Evolutionary conservation across 1,140 invertebrate species (phyloP).

Genomic region (Nymphalis io): DNA sequence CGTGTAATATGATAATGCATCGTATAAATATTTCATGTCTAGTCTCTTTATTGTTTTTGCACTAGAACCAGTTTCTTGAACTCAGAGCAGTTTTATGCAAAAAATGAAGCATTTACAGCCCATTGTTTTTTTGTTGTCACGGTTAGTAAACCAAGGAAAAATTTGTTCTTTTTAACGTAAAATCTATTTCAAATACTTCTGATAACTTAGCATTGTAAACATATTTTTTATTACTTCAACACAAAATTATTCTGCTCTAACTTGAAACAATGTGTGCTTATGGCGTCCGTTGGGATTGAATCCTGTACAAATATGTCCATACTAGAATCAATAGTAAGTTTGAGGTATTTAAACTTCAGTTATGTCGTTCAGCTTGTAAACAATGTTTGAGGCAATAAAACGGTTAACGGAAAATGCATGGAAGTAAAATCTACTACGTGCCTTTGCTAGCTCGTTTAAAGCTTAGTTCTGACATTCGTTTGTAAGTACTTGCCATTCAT

Average conservation of each 20-base stretch:
- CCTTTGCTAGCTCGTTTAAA: conserved; percentile 60
- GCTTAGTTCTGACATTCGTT: conserved; percentile 61
- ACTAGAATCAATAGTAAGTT: conserved; percentile 47
- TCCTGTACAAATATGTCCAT: conserved; percentile 39
- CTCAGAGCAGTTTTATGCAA: conserved; percentile 58
- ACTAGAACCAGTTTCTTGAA: conserved; percentile 63
- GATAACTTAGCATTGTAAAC: conserved; percentile 9
- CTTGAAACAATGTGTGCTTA: conserved; percentile 37
- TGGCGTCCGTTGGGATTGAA: conserved; percentile 12
- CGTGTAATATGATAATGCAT: conserved; percentile 80
- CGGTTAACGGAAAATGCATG: conserved; percentile 64
- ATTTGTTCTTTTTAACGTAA: conserved; percentile 25
- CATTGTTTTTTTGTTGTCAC: conserved; percentile 33
- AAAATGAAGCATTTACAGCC: conserved; percentile 50
- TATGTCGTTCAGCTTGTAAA: conserved; percentile 50
- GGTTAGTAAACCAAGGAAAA: conserved; percentile 15
- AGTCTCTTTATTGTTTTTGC: conserved; percentile 73
- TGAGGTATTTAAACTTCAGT: conserved; percentile 44
- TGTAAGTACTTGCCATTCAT: conserved; percentile 72
- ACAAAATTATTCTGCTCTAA: conserved; percentile 19
- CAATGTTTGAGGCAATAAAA: conserved; percentile 61
- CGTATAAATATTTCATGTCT: conserved; percentile 79
- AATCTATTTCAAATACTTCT: conserved; percentile 19
- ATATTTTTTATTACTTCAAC: conserved; percentile 37
- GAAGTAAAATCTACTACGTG: conserved; percentile 68